Evolutionary conservation across 2,888 invertebrate genomes (phyloP), one percentile per base, ranked within the genome.

Genomic region (Sphecodes monilicornis): DNA sequence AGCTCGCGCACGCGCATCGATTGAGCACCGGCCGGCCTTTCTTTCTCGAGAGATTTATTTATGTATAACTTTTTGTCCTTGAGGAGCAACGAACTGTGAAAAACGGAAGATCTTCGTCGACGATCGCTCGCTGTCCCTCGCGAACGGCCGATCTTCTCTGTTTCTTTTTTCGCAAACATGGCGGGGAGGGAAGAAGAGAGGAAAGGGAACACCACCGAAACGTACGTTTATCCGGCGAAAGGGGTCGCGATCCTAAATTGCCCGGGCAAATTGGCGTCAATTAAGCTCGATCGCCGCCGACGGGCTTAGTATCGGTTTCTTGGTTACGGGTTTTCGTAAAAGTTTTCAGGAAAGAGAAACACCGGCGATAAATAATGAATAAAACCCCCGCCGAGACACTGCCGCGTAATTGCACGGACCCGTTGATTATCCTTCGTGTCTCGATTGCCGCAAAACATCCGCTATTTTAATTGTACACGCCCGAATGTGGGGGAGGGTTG

Each of bases 41-140:
- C 91, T 93, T 92, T 92, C 91, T 91, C 91, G 91, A 92, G 91
- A 94, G 91, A 94, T 93, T 93, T 94, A 93, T 94, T 94, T 94
- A 92, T 93, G 90, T 93, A 93, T 93, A 88, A 84, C 81, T 79
- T 91, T 91, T 91, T 88, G 87, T 90, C 91, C 91, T 92, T 90
- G 87, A 90, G 90, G 87, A 90, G 91, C 92, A 92, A 91, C 91
- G 92, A 92, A 90, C 88, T 88, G 84, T 87, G 85, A 76, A 89
- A 88, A 32, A 66, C 84, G 80, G 77, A 85, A 84, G 83, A 85
- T 89, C 86, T 80, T 89, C 86, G 79, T 88, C 85, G 89, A 89
- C 90, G 90, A 91, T 92, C 91, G 92, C 92, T 93, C 92, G 90
- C 90, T 91, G 89, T 89, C 76, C 71, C 76, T 76, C 68, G 76